Conservation (phyloP, 1,140 invertebrate species). For the Elysia chlorotica region DNA sequence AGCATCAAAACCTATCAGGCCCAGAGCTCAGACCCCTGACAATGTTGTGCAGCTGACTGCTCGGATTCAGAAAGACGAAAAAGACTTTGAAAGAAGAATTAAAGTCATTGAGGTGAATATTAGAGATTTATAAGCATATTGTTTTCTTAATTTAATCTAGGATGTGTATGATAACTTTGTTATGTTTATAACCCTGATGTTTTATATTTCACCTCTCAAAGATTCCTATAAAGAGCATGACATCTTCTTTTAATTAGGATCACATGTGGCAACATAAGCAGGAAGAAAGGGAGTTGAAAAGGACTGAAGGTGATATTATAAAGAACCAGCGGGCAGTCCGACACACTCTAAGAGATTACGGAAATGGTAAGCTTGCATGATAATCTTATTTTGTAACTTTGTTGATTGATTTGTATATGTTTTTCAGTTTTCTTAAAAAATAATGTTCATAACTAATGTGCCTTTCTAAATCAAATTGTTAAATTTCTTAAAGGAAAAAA, state of each 20-base stretch:
- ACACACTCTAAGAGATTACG: slow-evolving; percentile 57
- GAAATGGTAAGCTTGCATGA: slow-evolving; percentile 58
- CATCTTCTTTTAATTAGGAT: slow-evolving; percentile 39
- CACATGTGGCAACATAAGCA: slow-evolving; percentile 63
- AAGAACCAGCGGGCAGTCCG: slow-evolving; percentile 57
- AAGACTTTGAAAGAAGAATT: slow-evolving; percentile 51
- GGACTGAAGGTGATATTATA: slow-evolving; percentile 58
- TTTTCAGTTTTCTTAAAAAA: too few species aligned
- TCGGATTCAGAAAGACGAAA: slow-evolving; percentile 44
- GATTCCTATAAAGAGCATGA: too few species aligned
- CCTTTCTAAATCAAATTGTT: too few species aligned
- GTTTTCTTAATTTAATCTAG: too few species aligned
- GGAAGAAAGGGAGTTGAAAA: slow-evolving; percentile 58
- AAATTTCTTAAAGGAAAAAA: too few species aligned
- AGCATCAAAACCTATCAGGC: not conserved
- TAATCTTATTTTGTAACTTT: too few species aligned
- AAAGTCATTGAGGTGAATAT: slow-evolving; percentile 56
- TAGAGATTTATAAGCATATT: too few species aligned
- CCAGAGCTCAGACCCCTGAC: slow-evolving; percentile 14
- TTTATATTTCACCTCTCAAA: too few species aligned
- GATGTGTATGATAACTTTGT: too few species aligned
- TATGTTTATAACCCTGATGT: too few species aligned
- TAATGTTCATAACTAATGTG: too few species aligned
- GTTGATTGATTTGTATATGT: too few species aligned
- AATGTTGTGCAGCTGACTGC: slow-evolving; percentile 43